These are phyloP conservation scores for Liasis olivaceus DNA, from an alignment of 2,797 vertebrate species.

Conservation along the genomic window DNA sequence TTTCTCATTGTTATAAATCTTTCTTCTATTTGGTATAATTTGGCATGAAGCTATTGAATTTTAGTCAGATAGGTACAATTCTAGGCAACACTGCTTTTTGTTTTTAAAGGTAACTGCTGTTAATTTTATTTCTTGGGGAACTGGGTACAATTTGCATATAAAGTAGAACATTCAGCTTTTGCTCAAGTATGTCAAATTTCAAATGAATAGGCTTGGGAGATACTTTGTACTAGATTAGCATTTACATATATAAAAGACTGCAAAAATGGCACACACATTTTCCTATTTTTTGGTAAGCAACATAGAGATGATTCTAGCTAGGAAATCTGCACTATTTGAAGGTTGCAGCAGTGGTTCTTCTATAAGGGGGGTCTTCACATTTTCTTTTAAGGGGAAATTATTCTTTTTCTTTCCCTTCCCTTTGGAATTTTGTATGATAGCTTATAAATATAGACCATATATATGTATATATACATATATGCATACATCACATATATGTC, in stretches of 20 bases:
- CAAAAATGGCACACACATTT: not conserved
- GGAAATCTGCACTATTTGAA: too few species aligned
- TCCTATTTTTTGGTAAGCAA: not conserved
- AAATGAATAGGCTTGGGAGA: not conserved
- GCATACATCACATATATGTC: too few species aligned
- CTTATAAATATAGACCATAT: too few species aligned
- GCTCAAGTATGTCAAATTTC: not conserved
- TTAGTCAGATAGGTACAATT: not conserved
- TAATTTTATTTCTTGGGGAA: not conserved
- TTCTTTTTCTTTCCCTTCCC: too few species aligned
- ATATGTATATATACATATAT: too few species aligned
- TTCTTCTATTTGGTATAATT: not conserved
- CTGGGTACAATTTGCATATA: not conserved
- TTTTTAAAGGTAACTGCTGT: not conserved
- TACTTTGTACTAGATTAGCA: not conserved
- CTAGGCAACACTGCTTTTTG: not conserved
- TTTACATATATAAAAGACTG: not conserved
- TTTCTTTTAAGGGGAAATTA: too few species aligned
- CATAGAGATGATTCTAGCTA: not conserved
- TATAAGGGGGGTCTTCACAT: too few species aligned
- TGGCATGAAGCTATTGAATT: not conserved
- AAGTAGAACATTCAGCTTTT: not conserved
- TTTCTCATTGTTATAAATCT: not conserved
- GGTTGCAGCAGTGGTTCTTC: too few species aligned
- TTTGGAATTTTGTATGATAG: too few species aligned